phyloP scores from a whole-genome alignment of 1,140 invertebrate genomes.

The Drosophila jambulina region DNA sequence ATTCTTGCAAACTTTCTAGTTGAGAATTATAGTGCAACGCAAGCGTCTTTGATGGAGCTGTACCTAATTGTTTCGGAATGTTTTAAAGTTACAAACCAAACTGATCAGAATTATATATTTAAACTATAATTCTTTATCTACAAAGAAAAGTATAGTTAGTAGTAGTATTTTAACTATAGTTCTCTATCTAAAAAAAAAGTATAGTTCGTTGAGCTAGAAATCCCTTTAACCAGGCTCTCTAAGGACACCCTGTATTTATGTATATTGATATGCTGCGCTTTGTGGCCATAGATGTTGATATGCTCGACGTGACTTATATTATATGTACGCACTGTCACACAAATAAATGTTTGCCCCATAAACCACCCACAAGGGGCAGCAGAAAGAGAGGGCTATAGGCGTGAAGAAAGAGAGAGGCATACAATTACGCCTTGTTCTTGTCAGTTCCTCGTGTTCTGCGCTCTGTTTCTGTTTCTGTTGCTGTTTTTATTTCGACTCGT shows the following conservation, averaged over 20 bases:
- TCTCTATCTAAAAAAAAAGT: background rate
- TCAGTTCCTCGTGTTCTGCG: conserved; percentile 20
- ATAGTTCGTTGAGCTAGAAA: background rate
- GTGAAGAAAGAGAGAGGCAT: conserved; percentile 44
- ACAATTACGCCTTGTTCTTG: conserved; percentile 69
- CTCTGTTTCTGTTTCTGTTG: conserved; percentile 24
- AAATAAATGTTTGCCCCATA: conserved; percentile 33
- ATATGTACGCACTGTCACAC: conserved; percentile 47
- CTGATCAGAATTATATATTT: background rate
- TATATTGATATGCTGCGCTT: conserved; percentile 58
- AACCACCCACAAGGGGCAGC: conserved; percentile 2
- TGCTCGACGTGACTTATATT: conserved; percentile 63
- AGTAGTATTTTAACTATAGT: background rate
- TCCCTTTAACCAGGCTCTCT: background rate
- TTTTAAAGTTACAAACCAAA: background rate
- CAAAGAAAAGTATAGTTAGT: background rate
- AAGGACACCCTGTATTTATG: conserved; percentile 29
- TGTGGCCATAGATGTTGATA: conserved; percentile 68
- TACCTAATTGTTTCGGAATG: background rate
- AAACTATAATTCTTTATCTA: too few relatives aligned
- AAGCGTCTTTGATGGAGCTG: background rate
- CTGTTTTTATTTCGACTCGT: conserved; percentile 12
- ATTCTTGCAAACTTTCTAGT: background rate
- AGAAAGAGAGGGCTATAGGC: background rate
- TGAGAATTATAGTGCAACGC: background rate